phyloP scores from a whole-genome alignment of 2,888 invertebrate species.

The Himalopsyche kuldschensis region DNA sequence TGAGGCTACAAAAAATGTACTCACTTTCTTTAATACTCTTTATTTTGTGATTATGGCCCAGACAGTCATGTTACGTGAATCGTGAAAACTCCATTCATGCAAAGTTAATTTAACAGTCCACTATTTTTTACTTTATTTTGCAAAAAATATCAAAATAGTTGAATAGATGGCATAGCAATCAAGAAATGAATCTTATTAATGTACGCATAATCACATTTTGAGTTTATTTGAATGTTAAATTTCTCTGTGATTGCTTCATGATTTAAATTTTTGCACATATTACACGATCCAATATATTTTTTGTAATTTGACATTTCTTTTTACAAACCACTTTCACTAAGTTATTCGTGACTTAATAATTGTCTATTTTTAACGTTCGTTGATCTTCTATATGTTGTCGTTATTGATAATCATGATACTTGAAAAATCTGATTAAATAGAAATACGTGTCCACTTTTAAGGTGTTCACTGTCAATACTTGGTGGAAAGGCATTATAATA shows the following conservation, averaged over 20 bases:
- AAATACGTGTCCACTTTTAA: too few species aligned
- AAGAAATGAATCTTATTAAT: too few species aligned
- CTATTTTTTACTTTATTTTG: not conserved
- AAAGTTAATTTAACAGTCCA: not conserved
- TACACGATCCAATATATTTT: not conserved
- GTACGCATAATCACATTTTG: not conserved
- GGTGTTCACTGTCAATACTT: too few species aligned
- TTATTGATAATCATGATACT: too few species aligned
- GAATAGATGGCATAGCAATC: too few species aligned
- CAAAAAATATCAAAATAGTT: too few species aligned
- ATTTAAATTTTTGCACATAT: not conserved
- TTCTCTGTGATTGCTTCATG: not conserved
- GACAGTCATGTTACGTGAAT: not conserved
- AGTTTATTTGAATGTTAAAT: not conserved
- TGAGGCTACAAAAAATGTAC: not conserved
- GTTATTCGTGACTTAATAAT: not conserved
- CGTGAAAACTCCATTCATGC: not conserved
- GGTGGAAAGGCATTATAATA: too few species aligned
- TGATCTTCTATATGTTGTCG: not conserved
- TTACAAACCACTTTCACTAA: not conserved
- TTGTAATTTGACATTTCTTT: not conserved
- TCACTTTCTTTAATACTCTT: not conserved
- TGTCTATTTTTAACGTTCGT: not conserved
- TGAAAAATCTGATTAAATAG: too few species aligned
- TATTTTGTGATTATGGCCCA: not conserved